A percentile compares a stretch with the other conserved stretches of the same genome.
phyloP scores from a whole-genome alignment of 2,888 invertebrate genomes.

The Lucinisca nassula region DNA sequence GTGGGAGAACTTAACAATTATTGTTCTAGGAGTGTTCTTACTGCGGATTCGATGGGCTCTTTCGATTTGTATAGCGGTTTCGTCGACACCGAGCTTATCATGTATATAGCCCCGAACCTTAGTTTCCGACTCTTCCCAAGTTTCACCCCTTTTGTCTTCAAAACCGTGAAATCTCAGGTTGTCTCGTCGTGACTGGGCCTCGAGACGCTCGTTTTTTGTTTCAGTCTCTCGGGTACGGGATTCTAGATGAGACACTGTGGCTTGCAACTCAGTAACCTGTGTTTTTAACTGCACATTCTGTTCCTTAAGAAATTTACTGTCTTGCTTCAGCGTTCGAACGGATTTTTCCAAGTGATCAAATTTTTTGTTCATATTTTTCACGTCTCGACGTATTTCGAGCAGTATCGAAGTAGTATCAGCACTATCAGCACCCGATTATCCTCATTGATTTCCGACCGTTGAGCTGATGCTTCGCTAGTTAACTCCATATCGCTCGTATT shows the following conservation, averaged over 20 bases:
- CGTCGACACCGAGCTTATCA: not conserved
- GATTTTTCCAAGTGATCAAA: slow-evolving; percentile 2
- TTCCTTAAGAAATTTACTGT: not conserved
- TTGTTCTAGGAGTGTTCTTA: not conserved
- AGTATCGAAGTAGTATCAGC: not conserved
- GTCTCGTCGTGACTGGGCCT: not conserved
- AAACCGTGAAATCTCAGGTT: slow-evolving; percentile 7
- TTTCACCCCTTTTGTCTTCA: slow-evolving; percentile 16
- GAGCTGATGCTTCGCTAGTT: not conserved
- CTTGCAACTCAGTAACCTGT: slow-evolving; percentile 1
- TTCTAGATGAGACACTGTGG: not conserved
- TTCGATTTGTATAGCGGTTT: not conserved
- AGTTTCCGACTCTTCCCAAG: slow-evolving; percentile 8
- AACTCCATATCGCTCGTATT: not conserved
- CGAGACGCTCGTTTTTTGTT: not conserved
- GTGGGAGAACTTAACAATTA: not conserved
- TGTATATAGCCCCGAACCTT: not conserved
- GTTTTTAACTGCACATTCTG: not conserved
- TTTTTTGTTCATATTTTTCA: not conserved
- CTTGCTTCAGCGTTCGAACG: not conserved
- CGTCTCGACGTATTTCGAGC: not conserved
- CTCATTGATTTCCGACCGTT: not conserved
- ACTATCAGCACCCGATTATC: not conserved
- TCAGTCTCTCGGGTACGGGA: not conserved
- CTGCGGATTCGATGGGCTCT: slow-evolving; percentile 5